phyloP scores from a whole-genome alignment of 2,113 vertebrate genomes.

The Rhegmatorhina hoffmannsi region DNA sequence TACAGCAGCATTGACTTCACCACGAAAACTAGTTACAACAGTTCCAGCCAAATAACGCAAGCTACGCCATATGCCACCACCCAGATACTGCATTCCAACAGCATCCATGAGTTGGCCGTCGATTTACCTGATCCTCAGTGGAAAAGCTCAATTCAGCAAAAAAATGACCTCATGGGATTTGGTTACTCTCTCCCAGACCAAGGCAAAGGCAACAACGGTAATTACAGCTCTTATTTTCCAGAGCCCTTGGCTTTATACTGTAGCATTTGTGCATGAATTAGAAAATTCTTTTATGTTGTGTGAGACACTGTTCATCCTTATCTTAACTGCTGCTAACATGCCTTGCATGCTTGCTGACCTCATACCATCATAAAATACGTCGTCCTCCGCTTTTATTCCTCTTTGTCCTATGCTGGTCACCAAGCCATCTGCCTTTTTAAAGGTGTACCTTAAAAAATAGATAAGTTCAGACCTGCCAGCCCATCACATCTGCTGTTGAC shows the following conservation, averaged over 20 bases:
- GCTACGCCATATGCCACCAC: constrained; percentile 97
- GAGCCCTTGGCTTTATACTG: neutral
- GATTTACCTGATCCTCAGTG: constrained; percentile 95
- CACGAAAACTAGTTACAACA: constrained; percentile 94
- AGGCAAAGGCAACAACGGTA: constrained; percentile 97
- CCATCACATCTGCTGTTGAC: constrained; percentile 74
- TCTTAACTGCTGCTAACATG: constrained; percentile 36
- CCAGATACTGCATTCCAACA: constrained; percentile 96
- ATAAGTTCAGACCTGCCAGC: neutral
- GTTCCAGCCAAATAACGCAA: constrained; percentile 92
- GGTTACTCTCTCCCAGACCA: constrained; percentile 97
- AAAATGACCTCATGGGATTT: constrained; percentile 92
- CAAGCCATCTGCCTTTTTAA: constrained; percentile 44
- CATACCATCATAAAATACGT: neutral
- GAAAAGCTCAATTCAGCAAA: constrained; percentile 94
- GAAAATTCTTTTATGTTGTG: constrained; percentile 5
- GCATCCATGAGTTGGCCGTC: constrained; percentile 97
- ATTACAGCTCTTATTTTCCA: constrained; percentile 58
- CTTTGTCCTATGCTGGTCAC: neutral
- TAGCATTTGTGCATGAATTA: constrained; percentile 65
- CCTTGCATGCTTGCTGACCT: constrained; percentile 51
- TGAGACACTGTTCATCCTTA: constrained; percentile 10
- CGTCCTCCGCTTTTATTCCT: constrained; percentile 31
- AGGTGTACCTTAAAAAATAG: neutral
- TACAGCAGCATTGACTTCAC: constrained; percentile 99